These are phyloP conservation scores for Pseudolycoriella hygida DNA, from an alignment of 2,888 invertebrate genomes.

Conservation along the genomic window DNA sequence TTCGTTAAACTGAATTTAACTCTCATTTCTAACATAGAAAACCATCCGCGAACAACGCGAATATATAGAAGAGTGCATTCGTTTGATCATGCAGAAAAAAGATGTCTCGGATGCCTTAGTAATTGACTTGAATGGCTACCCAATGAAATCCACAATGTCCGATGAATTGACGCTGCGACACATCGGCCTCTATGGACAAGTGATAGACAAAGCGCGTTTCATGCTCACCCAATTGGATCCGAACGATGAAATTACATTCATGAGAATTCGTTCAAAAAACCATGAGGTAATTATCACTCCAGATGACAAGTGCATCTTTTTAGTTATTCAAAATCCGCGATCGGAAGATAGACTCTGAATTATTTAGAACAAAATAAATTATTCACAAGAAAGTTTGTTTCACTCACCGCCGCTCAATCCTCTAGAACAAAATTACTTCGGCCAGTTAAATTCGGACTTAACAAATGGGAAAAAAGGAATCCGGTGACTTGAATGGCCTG, in stretches of 20 bases:
- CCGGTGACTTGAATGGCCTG: no score
- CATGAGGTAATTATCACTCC: conserved; percentile 1
- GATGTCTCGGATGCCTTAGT: background rate
- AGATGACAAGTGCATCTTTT: background rate
- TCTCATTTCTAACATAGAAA: background rate
- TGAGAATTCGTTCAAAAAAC: background rate
- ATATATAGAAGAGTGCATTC: background rate
- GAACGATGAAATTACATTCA: background rate
- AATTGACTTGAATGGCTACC: background rate
- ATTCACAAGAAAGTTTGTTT: no score
- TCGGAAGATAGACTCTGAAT: background rate
- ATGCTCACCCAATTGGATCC: background rate
- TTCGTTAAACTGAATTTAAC: no score
- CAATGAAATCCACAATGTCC: background rate
- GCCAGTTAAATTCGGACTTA: no score
- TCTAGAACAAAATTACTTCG: no score
- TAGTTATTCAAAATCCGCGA: conserved; percentile 4
- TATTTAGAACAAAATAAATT: no score
- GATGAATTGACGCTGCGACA: background rate
- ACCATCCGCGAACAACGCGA: background rate
- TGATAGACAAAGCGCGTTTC: background rate
- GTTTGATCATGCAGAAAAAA: background rate
- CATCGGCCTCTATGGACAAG: background rate
- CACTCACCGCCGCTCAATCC: no score
- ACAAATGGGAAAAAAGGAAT: no score